Conservation (phyloP, 2,888 invertebrate species). For the Hypercompe scribonia region DNA sequence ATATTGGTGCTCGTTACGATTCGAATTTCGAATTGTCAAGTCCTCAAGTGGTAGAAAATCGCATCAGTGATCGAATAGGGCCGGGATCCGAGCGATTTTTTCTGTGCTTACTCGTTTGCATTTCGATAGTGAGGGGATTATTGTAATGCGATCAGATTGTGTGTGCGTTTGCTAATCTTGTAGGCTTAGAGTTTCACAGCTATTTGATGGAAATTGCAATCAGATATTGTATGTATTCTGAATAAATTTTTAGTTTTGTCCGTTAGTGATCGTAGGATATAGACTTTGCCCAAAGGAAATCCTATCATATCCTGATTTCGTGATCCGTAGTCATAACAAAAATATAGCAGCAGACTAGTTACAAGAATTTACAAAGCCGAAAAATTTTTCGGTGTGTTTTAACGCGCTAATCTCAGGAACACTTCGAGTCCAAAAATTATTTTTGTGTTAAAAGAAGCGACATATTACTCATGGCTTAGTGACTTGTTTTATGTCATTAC, state of each 20-base stretch:
- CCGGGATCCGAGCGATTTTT: conserved; percentile 45
- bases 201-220: not conserved
- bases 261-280: too few relatives aligned
- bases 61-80: conserved; percentile 65
- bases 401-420: too few relatives aligned
- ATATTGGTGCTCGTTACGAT: conserved; percentile 57
- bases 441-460: too few relatives aligned
- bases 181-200: conserved; percentile 10
- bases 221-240: not conserved
- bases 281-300: too few relatives aligned
- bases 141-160: conserved; percentile 46
- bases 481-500: too few relatives aligned
- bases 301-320: too few relatives aligned
- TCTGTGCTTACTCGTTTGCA: conserved; percentile 47
- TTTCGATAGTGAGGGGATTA: conserved; percentile 54
- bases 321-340: too few relatives aligned
- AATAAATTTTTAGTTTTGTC: not conserved
- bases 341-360: too few relatives aligned
- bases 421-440: too few relatives aligned
- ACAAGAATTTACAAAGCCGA: too few relatives aligned
- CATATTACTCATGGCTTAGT: too few relatives aligned
- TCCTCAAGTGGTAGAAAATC: conserved; percentile 80
- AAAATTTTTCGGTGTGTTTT: too few relatives aligned
- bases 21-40: conserved; percentile 62
- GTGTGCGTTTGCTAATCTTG: conserved; percentile 25